phyloP scores from a whole-genome alignment of 2,888 invertebrate genomes.

The Ormia ochracea region DNA sequence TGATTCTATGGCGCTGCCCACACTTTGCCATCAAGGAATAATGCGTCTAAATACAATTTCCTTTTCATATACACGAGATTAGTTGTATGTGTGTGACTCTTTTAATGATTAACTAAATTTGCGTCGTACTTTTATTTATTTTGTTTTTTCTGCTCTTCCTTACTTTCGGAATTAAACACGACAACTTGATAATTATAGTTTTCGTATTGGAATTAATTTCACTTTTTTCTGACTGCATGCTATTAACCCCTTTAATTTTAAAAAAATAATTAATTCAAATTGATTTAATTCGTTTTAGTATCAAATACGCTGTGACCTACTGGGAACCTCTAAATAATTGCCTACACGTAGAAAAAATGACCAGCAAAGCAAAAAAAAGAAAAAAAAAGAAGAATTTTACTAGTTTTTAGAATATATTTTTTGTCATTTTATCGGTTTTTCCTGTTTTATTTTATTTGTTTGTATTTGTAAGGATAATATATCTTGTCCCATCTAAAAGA shows the following conservation, averaged over 20 bases:
- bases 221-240: background rate
- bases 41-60: too few species aligned
- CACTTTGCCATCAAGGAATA: too few species aligned
- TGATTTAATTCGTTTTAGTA: slow-evolving; percentile 46
- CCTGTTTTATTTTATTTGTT: background rate
- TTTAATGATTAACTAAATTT: too few species aligned
- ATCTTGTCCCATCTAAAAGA: slow-evolving; percentile 13
- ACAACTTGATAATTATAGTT: slow-evolving; percentile 37
- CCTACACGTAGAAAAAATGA: background rate
- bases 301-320: too few species aligned
- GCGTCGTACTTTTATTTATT: too few species aligned
- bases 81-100: too few species aligned
- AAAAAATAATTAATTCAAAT: slow-evolving; percentile 49
- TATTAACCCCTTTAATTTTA: background rate
- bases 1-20: too few species aligned
- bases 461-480: slow-evolving; percentile 16
- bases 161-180: background rate
- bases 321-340: background rate
- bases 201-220: slow-evolving; percentile 7
- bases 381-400: too few species aligned
- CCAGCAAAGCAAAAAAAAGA: slow-evolving; percentile 27
- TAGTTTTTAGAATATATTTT: slow-evolving; percentile 23
- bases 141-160: background rate
- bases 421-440: background rate
- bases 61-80: too few species aligned